These are phyloP conservation scores for Hyphantria cunea DNA, from an alignment of 1,140 invertebrate genomes.

Conservation along the genomic window DNA sequence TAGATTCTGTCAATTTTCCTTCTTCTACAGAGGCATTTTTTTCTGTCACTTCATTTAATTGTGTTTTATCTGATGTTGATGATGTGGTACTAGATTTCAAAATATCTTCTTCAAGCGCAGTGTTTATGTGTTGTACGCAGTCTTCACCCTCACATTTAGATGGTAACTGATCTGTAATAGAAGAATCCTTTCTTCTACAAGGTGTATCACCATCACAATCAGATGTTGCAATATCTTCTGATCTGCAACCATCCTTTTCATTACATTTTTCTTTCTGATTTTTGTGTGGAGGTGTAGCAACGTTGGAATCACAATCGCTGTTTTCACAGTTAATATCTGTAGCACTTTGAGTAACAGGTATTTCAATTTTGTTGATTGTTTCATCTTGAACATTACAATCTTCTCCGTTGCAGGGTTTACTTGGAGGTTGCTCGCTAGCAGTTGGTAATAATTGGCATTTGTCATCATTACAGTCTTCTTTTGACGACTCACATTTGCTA, in stretches of 20 bases:
- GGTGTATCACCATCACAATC: conserved; percentile 52
- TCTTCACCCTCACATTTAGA: conserved; percentile 44
- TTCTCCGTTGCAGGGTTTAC: conserved; percentile 48
- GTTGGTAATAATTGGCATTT: conserved; percentile 29
- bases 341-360: conserved; percentile 17
- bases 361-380: conserved; percentile 31
- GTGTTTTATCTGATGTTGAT: conserved; percentile 8
- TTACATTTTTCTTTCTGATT: conserved; percentile 25
- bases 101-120: no score
- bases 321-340: conserved; percentile 30
- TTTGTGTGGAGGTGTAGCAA: conserved; percentile 7
- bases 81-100: neutral
- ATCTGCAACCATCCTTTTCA: conserved; percentile 38
- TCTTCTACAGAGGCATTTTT: neutral
- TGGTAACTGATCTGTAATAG: conserved; percentile 35
- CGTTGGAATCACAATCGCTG: conserved; percentile 16
- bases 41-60: neutral
- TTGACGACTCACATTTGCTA: conserved; percentile 41
- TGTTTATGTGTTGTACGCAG: conserved; percentile 17
- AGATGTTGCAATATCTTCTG: conserved; percentile 33
- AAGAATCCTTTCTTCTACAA: conserved; percentile 54
- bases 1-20: neutral
- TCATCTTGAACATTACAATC: conserved; percentile 34
- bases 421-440: conserved; percentile 35
- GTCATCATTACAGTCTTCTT: conserved; percentile 15